Percentiles rank a stretch among this genome's conserved stretches.
Evolutionary conservation across 2,113 vertebrate genomes (phyloP).

Genomic region (Numenius arquata): DNA sequence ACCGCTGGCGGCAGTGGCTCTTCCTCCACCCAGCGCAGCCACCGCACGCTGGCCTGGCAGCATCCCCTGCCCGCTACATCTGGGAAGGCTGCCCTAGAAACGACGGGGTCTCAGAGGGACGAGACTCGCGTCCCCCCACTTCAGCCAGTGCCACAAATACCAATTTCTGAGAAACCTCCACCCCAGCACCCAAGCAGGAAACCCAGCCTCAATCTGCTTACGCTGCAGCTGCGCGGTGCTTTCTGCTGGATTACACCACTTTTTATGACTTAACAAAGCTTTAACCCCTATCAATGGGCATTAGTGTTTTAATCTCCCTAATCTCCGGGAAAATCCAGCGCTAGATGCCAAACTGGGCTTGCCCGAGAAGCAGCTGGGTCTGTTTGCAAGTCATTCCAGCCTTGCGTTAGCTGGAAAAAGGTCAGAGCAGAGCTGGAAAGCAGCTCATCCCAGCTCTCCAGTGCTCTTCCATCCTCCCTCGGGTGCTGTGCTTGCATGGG

Average conservation of each 20-base stretch:
- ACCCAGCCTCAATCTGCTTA: conserved; percentile 8
- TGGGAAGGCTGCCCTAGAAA: not conserved
- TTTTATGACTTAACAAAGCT: conserved; percentile 59
- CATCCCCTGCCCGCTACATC: not conserved
- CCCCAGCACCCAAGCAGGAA: conserved; percentile 35
- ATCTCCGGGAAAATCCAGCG: not conserved
- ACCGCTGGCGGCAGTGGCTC: not conserved
- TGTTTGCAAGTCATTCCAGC: not conserved
- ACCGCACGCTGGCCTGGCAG: rapidly evolving
- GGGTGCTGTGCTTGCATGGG: not conserved
- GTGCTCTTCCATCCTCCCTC: rapidly evolving
- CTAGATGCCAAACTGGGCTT: not conserved
- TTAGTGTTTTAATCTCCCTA: conserved; percentile 32
- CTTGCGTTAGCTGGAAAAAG: not conserved
- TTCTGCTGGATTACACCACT: conserved; percentile 53
- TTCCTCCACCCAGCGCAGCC: not conserved
- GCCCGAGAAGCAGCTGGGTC: not conserved
- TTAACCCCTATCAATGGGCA: conserved; percentile 35
- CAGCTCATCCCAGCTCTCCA: not conserved
- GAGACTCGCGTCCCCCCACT: not conserved
- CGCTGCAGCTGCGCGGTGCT: not conserved
- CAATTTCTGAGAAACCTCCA: not conserved
- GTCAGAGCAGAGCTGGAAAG: not conserved
- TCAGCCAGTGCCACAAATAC: not conserved
- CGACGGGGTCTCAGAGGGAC: rapidly evolving